phyloP scores from a whole-genome alignment of 2,113 vertebrate species.

The Ailuropoda melanoleuca region DNA sequence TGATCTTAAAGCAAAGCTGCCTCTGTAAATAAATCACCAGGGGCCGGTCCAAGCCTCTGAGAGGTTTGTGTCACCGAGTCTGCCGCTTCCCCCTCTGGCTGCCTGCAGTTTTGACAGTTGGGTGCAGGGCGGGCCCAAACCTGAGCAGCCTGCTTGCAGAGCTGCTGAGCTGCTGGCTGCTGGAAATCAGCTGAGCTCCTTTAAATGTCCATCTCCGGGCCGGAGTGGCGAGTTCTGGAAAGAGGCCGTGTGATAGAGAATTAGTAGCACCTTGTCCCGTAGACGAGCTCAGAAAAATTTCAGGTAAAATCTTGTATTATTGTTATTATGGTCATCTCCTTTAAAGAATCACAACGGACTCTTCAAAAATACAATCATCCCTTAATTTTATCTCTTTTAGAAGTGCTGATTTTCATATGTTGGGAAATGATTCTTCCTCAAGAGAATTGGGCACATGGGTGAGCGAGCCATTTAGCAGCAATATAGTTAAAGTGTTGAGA shows the following conservation, averaged over 20 bases:
- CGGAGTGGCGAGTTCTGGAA: not conserved
- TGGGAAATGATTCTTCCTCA: not conserved
- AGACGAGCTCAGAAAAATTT: not conserved
- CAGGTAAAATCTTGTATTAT: not conserved
- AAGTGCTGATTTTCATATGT: slow-evolving; percentile 15
- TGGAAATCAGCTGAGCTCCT: not conserved
- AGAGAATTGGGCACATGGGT: not conserved
- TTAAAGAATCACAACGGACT: not conserved
- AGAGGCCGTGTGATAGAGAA: not conserved
- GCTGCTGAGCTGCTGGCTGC: not conserved
- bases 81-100: not conserved
- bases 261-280: not conserved
- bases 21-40: slow-evolving; percentile 36
- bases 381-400: slow-evolving; percentile 26
- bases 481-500: not conserved
- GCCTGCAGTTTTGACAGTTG: not conserved
- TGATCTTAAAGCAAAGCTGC: slow-evolving; percentile 21
- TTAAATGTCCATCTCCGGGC: not conserved
- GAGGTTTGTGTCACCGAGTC: not conserved
- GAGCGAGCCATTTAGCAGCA: not conserved
- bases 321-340: not conserved
- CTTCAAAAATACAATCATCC: not conserved
- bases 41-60: not conserved
- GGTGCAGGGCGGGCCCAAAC: not conserved
- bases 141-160: not conserved